Percentiles rank a stretch among this genome's conserved stretches.
These are phyloP conservation scores for Platycercus adscitus DNA, from an alignment of 2,113 vertebrate species.

Conservation along the genomic window DNA sequence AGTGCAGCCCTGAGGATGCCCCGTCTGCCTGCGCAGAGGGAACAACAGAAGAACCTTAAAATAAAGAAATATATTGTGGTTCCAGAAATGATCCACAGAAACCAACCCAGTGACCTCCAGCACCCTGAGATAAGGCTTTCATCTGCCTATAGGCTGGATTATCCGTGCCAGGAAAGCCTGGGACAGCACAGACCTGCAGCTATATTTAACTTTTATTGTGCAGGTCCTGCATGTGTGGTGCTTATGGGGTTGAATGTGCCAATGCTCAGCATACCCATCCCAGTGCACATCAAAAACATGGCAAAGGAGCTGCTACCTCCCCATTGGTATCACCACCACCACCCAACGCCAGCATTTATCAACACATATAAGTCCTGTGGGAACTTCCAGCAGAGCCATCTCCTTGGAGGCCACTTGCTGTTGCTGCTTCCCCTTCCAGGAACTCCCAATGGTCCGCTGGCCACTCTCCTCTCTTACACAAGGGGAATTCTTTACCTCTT, in stretches of 20 bases:
- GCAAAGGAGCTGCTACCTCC: not conserved
- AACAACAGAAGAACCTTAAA: not conserved
- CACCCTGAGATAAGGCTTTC: not conserved
- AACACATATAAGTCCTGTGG: not conserved
- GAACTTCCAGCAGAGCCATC: not conserved
- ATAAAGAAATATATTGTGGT: not conserved
- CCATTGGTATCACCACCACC: accelerated
- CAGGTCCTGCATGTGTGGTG: accelerated
- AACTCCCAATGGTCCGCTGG: not conserved
- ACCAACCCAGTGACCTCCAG: not conserved
- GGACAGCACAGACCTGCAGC: not conserved
- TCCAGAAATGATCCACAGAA: not conserved
- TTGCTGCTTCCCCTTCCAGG: not conserved
- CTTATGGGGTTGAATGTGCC: not conserved
- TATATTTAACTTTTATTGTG: not conserved
- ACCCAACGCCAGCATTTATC: not conserved
- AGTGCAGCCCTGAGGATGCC: accelerated
- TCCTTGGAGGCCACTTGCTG: not conserved
- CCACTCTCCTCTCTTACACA: not conserved
- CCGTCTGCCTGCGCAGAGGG: not conserved
- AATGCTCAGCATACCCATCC: not conserved
- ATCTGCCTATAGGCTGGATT: not conserved
- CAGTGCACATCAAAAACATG: accelerated
- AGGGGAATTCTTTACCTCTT: conserved; percentile 8
- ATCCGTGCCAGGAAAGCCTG: not conserved